Conservation (phyloP, 2,888 invertebrate species). For the Cephus nigrinus region DNA sequence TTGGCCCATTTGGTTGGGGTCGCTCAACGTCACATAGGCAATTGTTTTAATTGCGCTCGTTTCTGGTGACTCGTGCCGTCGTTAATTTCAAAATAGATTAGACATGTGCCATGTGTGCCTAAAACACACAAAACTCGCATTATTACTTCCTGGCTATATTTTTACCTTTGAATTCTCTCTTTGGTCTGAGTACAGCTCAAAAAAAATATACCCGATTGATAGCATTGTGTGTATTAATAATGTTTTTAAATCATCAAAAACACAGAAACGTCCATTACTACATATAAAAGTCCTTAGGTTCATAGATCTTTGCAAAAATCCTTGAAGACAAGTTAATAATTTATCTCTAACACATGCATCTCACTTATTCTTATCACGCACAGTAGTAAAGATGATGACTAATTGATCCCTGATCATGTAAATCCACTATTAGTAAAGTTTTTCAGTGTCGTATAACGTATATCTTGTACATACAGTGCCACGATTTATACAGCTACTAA, state of each 20-base stretch:
- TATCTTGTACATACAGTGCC: not conserved
- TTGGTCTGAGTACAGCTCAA: no score
- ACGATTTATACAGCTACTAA: no score
- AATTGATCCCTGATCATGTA: not conserved
- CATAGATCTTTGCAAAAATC: not conserved
- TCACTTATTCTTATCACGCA: not conserved
- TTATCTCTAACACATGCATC: not conserved
- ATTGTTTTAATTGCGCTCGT: conserved; percentile 27
- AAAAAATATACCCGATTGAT: not conserved
- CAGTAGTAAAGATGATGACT: not conserved
- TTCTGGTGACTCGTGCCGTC: not conserved
- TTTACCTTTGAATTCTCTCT: no score
- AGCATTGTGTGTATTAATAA: not conserved
- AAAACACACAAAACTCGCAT: not conserved
- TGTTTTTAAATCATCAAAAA: not conserved
- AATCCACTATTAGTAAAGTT: not conserved
- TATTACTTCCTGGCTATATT: not conserved
- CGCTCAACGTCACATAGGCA: conserved; percentile 16
- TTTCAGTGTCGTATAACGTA: not conserved
- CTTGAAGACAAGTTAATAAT: not conserved
- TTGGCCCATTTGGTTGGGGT: conserved; percentile 7
- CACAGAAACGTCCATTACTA: not conserved
- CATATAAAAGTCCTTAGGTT: not conserved
- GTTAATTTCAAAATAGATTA: not conserved
- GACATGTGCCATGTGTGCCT: not conserved